These are phyloP conservation scores for Hippocampus barbouri DNA, from an alignment of 2,113 vertebrate species.

Conservation along the genomic window DNA sequence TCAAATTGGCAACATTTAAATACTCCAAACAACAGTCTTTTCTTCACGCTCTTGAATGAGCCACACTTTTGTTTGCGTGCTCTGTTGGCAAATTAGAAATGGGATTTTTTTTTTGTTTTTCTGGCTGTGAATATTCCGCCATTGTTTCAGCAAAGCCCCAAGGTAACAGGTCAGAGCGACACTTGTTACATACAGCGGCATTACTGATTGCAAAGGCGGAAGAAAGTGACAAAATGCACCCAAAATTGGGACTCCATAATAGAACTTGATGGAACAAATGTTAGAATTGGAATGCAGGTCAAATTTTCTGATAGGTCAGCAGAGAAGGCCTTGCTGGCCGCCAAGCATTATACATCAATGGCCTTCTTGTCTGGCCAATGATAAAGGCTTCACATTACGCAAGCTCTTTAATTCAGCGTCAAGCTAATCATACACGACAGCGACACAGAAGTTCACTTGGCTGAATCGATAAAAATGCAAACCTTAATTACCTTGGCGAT, in stretches of 20 bases:
- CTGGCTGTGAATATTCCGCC: too few relatives aligned
- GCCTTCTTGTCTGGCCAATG: constrained; percentile 22
- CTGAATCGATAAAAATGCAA: constrained; percentile 28
- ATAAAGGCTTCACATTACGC: constrained; percentile 19
- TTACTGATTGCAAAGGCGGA: too few relatives aligned
- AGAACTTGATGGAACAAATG: too few relatives aligned
- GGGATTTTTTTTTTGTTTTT: too few relatives aligned
- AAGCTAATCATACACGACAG: constrained; percentile 32
- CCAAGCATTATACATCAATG: constrained; percentile 5
- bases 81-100: too few relatives aligned
- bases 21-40: neutral
- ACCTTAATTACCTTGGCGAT: constrained; percentile 18
- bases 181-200: too few relatives aligned
- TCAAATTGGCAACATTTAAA: constrained; percentile 34
- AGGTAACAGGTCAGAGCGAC: too few relatives aligned
- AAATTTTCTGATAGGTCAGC: too few relatives aligned
- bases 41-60: constrained; percentile 20
- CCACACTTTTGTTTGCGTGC: constrained; percentile 4
- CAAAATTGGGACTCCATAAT: too few relatives aligned
- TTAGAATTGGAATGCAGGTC: too few relatives aligned
- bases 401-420: constrained; percentile 17
- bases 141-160: too few relatives aligned
- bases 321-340: neutral
- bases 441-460: neutral
- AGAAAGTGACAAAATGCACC: too few relatives aligned